These are phyloP conservation scores for Hylyphantes graminicola DNA, from an alignment of 1,140 invertebrate species.

Conservation along the genomic window DNA sequence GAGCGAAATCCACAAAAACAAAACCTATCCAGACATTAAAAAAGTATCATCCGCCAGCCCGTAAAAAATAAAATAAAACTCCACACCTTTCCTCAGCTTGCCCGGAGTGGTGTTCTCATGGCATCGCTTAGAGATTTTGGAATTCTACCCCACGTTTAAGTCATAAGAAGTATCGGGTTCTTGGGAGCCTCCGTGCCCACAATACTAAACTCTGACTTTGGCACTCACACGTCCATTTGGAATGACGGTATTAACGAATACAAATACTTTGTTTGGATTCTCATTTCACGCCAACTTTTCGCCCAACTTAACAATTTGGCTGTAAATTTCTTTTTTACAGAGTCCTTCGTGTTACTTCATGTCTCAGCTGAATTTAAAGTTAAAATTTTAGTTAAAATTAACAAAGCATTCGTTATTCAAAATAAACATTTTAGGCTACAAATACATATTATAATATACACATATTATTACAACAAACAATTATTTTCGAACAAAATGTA, in stretches of 20 bases:
- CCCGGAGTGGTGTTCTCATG: neutral
- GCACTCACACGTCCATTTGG: conserved; percentile 14
- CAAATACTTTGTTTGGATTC: conserved; percentile 29
- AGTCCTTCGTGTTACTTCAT: too few species aligned
- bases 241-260: conserved; percentile 49
- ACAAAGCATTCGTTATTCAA: too few species aligned
- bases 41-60: too few species aligned
- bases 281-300: neutral
- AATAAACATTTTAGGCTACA: too few species aligned
- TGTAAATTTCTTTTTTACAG: too few species aligned
- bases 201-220: conserved; percentile 21
- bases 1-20: too few species aligned
- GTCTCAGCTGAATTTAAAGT: too few species aligned
- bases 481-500: too few species aligned
- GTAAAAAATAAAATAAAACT: conserved; percentile 2
- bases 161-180: conserved; percentile 42
- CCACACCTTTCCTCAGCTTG: conserved; percentile 21
- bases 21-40: too few species aligned
- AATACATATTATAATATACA: too few species aligned
- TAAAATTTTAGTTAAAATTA: too few species aligned
- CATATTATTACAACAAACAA: too few species aligned
- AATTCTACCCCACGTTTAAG: conserved; percentile 51
- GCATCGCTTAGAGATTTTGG: conserved; percentile 45
- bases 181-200: conserved; percentile 9
- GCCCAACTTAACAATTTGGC: conserved; percentile 9